Base-by-base conservation (phyloP, 2,888 invertebrate genomes). In the Ormia ochracea region DNA sequence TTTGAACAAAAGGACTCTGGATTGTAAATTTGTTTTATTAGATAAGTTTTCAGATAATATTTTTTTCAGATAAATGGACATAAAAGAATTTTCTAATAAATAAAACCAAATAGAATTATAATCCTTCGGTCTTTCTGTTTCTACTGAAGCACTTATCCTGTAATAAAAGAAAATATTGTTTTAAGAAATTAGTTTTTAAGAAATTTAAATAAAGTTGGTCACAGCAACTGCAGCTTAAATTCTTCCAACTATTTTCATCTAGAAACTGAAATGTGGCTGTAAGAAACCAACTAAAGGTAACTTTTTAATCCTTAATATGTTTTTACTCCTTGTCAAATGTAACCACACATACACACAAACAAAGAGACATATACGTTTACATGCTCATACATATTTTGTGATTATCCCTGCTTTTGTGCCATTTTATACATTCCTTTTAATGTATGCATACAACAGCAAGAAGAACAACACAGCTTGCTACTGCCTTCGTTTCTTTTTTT, bases 241-340 rank as follows among this genome's bases (percentile, higher is more conserved):
- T 7, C 21, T n/a, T 63, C 4, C 1, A 59, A 43, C 33, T 10
- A 31, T 28, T 21, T n/a, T 1, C 4, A 14, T 38, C 4, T 41
- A 61, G 14, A 31, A 66, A 19, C 14, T 14, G 56, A 38, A 61
- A 26, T 69, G n/a, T 63, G 38, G 17, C 50, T 41, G 14, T 50
- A 58, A 48, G 31, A 43, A 54, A 14, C 12, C 45, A 43, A 52
- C 48, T 48, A 58, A 52, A 38, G 61, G 72, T 36, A 72, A 72
- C 41, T 52, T 74, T 79, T 65, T 74, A 79, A 79, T 74, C 23
- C 73, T 73, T 68, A 58, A 68, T 56, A 73, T 36, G 48, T 14
- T 59, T 66, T 72, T 9, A 14, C n/a, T 52, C 7, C 28, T 26
- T 17, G 14, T 50, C 54, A 56, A 9, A 19, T 23, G n/a, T 19